Base-by-base conservation (phyloP, 2,888 invertebrate genomes). In the Emmelina monodactyla region DNA sequence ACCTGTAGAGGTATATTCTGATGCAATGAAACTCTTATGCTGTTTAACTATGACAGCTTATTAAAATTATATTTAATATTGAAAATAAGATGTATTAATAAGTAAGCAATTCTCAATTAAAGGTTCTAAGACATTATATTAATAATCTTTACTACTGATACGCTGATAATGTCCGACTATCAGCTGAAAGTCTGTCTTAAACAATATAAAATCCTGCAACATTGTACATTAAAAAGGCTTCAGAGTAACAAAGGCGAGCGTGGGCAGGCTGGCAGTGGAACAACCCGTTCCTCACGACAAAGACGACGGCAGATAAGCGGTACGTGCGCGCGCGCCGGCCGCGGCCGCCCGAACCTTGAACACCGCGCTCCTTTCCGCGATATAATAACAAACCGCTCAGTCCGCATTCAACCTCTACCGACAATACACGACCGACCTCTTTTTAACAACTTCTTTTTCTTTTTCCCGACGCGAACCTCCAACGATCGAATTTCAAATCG, bases 301-400 rank as follows among this genome's bases (percentile, higher is more conserved):
- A 65, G 58, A 53, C 60, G 56, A 51, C 53, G 52, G 47, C 55
- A 69, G 76, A 76, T 73, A 75, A 75, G 64, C 58, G 61, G 47
- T 66, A 67, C 68, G 69, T 68, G 62, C 48, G 45, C 47, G 43
- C 44, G 63, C 53, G 64, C 53, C 53, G 51, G 51, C 61, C 58
- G 62, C 66, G 61, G 61, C 62, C 62, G 58, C 53, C 51, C 51
- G 58, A 69, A 73, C 76, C 78, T 76, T 76, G 78, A 70, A 56
- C 59, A 57, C 59, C 58, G 59, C 62, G 64, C 71, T 73, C 73
- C 72, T 69, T 69, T 65, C 67, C 65, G 62, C 69, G 57, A 58
- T 67, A 69, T 61, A 69, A 73, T 69, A 71, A 78, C 67, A 70
- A 71, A 63, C 62, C 55, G 65, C 66, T 73, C 78, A 79, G 78